Evolutionary conservation across 2,888 invertebrate genomes (phyloP), one percentile per base, ranked within the genome.

Genomic region (Erebia aethiops): DNA sequence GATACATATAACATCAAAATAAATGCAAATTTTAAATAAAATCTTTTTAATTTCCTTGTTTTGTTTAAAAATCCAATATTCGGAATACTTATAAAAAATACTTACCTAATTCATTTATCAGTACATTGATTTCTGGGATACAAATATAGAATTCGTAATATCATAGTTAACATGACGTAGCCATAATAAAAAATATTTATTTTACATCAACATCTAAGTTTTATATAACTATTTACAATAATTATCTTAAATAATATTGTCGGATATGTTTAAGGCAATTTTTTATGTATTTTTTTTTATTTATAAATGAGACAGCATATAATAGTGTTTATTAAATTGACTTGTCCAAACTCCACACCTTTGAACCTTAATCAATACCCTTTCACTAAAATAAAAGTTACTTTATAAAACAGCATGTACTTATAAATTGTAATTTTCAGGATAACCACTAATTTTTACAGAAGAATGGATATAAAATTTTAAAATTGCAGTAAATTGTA

Each of bases 11-110:
- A 7, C 35, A 35, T 35, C 7, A 35, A 66, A 57, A 13, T 21
- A 52, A 67, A 67, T 46, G 49, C 14, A 26, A 41, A 56, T 8
- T 35, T 35, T 58, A 35, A 46, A 58, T 35, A 58, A 58, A 49
- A 67, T 49, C 1, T 46, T 21, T 49, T 26, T 67, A 58, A 51
- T 58, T 26, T 58, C 26, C 35, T 51, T 57, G 58, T 16, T 67
- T 58, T 49, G 11, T 51, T 67, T 41, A 2, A 51, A 67, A 21
- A 61, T 52, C 41, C 60, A 67, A 43, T 18, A 67, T 5, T 57
- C 5, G 41, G 35, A 60, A 60, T 60, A 52, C 21, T 49, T 61
- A 41, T 60, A 49, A 67, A 67, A 67, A 61, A 61, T 67, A 57
- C 67, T 67, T 52, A 52, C 67, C 52, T 52, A 52, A 61, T 60